Evolutionary conservation across 2,113 vertebrate species (phyloP).

Genomic region (Trichomycterus rosablanca): DNA sequence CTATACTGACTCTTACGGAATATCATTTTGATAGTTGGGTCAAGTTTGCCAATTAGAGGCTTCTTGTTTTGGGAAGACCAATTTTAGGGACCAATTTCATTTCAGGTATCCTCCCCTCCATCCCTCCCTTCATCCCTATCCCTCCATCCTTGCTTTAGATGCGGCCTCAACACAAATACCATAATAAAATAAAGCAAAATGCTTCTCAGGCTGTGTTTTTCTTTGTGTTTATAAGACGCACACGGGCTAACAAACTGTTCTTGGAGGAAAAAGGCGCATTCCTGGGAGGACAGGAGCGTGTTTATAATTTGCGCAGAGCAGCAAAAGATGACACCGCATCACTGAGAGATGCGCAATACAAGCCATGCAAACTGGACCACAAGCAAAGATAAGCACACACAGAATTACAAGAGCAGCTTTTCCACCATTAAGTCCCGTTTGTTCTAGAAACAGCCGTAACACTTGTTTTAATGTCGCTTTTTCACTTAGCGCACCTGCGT

Average conservation of each 20-base stretch:
- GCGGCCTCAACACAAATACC: constrained; percentile 29
- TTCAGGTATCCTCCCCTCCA: too few relatives aligned
- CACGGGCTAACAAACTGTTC: neutral
- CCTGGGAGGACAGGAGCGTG: neutral
- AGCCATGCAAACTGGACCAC: too few relatives aligned
- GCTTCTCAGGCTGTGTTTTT: neutral
- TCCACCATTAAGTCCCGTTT: constrained; percentile 5
- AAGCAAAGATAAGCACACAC: constrained; percentile 1
- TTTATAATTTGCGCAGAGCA: constrained; percentile 65
- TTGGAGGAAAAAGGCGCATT: constrained; percentile 2
- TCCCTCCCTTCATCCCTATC: neutral
- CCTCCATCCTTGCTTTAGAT: neutral
- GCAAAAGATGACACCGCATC: constrained; percentile 52
- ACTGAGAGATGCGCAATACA: constrained; percentile 55
- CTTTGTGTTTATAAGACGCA: too few relatives aligned
- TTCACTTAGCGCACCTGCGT: neutral
- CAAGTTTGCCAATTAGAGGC: too few relatives aligned
- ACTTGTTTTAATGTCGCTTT: neutral
- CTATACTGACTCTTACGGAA: too few relatives aligned
- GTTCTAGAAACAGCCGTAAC: neutral
- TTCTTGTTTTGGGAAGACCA: too few relatives aligned
- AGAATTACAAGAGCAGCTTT: constrained; percentile 27
- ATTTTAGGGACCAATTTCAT: too few relatives aligned
- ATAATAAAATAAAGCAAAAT: neutral
- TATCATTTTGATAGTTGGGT: too few relatives aligned